Evolutionary conservation across 1,140 invertebrate species (phyloP).

Genomic region (Apis florea): DNA sequence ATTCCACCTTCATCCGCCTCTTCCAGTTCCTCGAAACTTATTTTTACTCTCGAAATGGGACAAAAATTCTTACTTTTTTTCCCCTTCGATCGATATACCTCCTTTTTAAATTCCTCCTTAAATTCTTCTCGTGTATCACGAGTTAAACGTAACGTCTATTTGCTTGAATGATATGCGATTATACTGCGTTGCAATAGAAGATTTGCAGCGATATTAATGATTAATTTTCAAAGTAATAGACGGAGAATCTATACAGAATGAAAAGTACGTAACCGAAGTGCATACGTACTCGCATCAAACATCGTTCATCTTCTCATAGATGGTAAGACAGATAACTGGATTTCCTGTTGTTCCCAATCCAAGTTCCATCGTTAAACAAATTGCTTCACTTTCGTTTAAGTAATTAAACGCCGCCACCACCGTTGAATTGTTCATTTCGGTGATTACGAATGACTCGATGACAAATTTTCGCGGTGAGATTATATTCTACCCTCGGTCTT

Average conservation of each 20-base stretch:
- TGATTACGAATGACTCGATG: not conserved
- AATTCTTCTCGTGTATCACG: not conserved
- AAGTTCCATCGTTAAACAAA: slow-evolving; percentile 2
- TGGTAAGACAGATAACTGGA: too few species aligned
- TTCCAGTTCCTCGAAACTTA: too few species aligned
- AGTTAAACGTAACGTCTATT: not conserved
- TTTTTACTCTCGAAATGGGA: too few species aligned
- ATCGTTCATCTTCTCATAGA: not conserved
- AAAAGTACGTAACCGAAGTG: slow-evolving; percentile 16
- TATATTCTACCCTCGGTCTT: not conserved
- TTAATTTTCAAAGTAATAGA: not conserved
- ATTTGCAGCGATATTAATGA: slow-evolving; percentile 7
- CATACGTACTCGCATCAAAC: not conserved
- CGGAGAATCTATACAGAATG: not conserved
- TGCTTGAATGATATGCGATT: not conserved
- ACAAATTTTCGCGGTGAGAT: not conserved
- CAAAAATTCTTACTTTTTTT: not conserved
- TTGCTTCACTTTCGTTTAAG: not conserved
- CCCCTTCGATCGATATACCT: not conserved
- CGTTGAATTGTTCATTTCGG: not conserved
- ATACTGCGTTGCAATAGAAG: not conserved
- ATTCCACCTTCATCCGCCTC: not conserved
- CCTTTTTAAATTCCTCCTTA: not conserved
- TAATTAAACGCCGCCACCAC: not conserved
- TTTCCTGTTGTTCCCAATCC: not conserved